Conservation (phyloP, 2,888 invertebrate species). For the Andricus quercusramuli region DNA sequence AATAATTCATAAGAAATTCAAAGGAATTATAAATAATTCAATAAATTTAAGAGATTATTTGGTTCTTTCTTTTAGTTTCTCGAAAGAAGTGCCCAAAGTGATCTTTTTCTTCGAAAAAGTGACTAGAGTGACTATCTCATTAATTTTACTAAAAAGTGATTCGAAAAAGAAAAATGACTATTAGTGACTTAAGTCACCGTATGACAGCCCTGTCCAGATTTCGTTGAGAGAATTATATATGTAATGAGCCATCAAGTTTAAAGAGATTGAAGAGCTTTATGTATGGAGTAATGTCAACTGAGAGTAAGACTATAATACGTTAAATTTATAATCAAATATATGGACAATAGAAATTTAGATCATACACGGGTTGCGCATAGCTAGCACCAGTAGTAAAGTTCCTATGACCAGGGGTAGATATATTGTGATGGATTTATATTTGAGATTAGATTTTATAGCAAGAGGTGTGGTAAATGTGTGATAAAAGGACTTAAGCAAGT, state of each 20-base stretch:
- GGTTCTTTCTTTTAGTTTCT: no score
- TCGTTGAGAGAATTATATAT: conserved; percentile 42
- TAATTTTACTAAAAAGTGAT: no score
- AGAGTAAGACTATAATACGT: conserved; percentile 40
- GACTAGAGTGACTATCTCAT: no score
- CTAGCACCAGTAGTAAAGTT: conserved; percentile 39
- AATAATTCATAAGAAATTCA: no score
- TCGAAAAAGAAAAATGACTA: no score
- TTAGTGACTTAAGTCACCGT: no score
- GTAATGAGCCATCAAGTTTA: conserved; percentile 48
- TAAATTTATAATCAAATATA: conserved; percentile 7
- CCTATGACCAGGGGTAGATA: neutral
- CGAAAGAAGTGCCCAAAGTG: no score
- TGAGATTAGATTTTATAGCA: neutral
- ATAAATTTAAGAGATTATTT: no score
- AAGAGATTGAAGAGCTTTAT: neutral
- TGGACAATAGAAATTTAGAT: conserved; percentile 48
- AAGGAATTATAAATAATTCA: no score
- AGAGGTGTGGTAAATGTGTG: neutral
- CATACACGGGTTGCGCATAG: conserved; percentile 44
- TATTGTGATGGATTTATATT: neutral
- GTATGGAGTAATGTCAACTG: conserved; percentile 25
- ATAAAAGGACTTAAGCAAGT: neutral
- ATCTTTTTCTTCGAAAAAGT: no score
- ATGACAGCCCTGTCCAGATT: neutral